Conservation (phyloP, 2,113 vertebrate genomes). For the Lucifuga dentata region DNA sequence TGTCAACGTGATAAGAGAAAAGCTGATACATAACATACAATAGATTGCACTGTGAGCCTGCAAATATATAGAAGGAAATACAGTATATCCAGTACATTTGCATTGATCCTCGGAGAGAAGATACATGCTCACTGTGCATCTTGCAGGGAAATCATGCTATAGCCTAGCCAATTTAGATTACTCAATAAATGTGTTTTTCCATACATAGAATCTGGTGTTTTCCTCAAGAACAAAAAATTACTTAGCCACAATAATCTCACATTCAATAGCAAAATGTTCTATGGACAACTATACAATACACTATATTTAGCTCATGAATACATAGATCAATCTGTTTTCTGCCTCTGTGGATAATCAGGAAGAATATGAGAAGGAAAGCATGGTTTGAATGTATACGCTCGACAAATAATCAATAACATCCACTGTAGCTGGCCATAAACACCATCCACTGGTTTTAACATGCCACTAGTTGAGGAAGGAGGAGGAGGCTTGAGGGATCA, state of each 20-base stretch:
- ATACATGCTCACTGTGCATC: constrained; percentile 55
- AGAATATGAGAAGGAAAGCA: constrained; percentile 9
- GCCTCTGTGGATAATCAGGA: neutral
- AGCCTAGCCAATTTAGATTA: constrained; percentile 51
- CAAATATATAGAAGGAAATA: constrained; percentile 64
- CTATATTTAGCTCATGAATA: neutral
- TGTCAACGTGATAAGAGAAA: constrained; percentile 62
- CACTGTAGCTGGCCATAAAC: constrained; percentile 1
- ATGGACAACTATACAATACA: neutral
- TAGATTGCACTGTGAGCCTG: constrained; percentile 58
- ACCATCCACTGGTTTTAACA: constrained; percentile 12
- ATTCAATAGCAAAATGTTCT: constrained; percentile 13
- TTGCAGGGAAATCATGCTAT: constrained; percentile 57
- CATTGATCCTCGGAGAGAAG: constrained; percentile 68
- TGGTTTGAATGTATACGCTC: constrained; percentile 2
- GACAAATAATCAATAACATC: constrained; percentile 36
- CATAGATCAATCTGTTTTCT: neutral
- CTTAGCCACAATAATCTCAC: constrained; percentile 16
- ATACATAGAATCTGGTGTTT: constrained; percentile 44
- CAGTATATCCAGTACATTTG: constrained; percentile 70
- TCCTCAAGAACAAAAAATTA: constrained; percentile 29
- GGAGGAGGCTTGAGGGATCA: constrained; percentile 11
- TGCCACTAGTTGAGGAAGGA: constrained; percentile 15
- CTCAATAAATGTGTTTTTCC: constrained; percentile 39
- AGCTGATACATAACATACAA: constrained; percentile 54